A percentile compares a stretch with the other conserved stretches of the same genome.
These are phyloP conservation scores for Hippocampus kuda DNA, from an alignment of 2,797 vertebrate species.

Conservation along the genomic window DNA sequence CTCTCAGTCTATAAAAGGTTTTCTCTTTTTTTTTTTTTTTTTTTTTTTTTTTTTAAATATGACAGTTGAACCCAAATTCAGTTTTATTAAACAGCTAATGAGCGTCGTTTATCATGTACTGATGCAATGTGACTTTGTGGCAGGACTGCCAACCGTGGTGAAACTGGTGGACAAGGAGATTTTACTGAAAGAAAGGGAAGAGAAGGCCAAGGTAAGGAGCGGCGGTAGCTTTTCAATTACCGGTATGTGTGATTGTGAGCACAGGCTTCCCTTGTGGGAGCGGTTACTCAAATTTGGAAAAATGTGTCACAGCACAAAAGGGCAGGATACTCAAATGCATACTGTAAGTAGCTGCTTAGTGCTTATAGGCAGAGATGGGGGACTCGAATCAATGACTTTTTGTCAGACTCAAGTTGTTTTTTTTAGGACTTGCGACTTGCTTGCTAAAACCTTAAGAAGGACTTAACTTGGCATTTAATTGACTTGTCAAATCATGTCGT, in stretches of 20 bases:
- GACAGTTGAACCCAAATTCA: background rate
- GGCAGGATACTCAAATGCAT: no score
- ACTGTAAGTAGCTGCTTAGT: no score
- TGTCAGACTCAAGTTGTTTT: no score
- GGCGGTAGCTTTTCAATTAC: background rate
- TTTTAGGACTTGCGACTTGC: no score
- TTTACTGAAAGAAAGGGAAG: conserved; percentile 81
- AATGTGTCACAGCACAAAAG: no score
- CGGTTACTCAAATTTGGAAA: background rate
- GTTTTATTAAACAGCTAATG: background rate
- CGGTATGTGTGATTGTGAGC: background rate
- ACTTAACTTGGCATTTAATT: no score
- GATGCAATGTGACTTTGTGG: conserved; percentile 17
- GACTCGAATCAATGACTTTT: no score
- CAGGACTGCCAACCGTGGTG: conserved; percentile 87
- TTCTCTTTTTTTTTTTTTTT: background rate
- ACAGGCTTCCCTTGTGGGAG: background rate
- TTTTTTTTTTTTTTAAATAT: background rate
- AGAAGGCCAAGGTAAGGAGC: conserved; percentile 79
- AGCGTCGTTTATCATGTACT: background rate
- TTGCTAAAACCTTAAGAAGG: no score
- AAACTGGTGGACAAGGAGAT: conserved; percentile 88
- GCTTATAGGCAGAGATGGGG: no score
- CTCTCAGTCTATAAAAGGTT: background rate
- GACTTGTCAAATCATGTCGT: no score